Percentiles rank a stretch among this genome's conserved stretches.
Evolutionary conservation across 2,113 vertebrate genomes (phyloP).

Genomic region (Platysternon megacephalum): DNA sequence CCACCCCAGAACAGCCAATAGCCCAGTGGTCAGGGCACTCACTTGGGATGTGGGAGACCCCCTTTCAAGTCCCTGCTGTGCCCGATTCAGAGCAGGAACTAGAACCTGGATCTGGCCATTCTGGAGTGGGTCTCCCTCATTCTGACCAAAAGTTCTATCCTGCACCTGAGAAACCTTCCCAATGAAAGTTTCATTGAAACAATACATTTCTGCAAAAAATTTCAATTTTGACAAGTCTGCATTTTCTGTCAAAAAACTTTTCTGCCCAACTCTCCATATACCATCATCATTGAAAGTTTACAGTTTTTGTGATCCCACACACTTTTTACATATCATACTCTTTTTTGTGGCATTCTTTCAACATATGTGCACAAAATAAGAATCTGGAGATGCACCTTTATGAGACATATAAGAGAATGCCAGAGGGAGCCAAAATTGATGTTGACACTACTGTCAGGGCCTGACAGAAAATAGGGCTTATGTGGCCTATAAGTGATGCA

Average conservation of each 20-base stretch:
- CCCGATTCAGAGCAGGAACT: background rate
- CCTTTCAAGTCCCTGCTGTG: background rate
- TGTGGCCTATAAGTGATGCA: background rate
- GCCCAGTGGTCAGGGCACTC: background rate
- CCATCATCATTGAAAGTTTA: too few species aligned
- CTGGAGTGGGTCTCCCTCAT: too few species aligned
- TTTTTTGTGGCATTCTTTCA: too few species aligned
- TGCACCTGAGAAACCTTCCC: too few species aligned
- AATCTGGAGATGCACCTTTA: fast-evolving
- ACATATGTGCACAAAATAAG: fast-evolving
- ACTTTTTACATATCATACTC: too few species aligned
- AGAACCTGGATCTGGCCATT: background rate
- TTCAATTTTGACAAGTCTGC: too few species aligned
- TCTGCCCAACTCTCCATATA: too few species aligned
- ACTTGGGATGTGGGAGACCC: background rate
- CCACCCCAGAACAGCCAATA: background rate
- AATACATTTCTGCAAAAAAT: too few species aligned
- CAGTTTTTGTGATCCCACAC: too few species aligned
- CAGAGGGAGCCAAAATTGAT: background rate
- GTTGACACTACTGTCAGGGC: background rate
- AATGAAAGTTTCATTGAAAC: too few species aligned
- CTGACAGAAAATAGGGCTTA: background rate
- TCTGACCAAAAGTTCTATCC: too few species aligned
- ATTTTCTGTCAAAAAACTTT: too few species aligned
- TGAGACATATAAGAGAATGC: background rate